These are phyloP conservation scores for Ptilonorhynchus violaceus DNA, from an alignment of 2,113 vertebrate genomes.

Conservation along the genomic window DNA sequence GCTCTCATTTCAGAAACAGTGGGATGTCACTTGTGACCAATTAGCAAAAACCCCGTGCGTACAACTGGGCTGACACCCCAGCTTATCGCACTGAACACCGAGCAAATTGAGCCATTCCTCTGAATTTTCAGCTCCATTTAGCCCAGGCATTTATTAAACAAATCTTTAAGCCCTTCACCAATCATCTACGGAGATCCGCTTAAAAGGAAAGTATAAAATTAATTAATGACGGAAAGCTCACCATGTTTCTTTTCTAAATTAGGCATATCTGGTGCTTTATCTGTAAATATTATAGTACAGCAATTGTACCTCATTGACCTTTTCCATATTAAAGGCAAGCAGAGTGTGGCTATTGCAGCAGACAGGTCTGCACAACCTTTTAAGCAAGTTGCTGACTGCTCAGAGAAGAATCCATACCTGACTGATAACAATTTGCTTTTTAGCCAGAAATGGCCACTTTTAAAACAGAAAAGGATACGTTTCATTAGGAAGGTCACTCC, in stretches of 20 bases:
- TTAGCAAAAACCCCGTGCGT: conserved; percentile 27
- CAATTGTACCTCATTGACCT: conserved; percentile 13
- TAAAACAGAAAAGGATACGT: neutral
- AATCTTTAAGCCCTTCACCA: conserved; percentile 39
- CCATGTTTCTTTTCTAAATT: conserved; percentile 33
- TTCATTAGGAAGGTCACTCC: neutral
- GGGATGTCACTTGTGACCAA: conserved; percentile 32
- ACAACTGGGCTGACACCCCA: conserved; percentile 28
- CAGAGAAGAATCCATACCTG: conserved; percentile 13
- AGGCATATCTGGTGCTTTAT: conserved; percentile 37
- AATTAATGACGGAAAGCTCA: conserved; percentile 38
- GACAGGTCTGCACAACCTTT: neutral
- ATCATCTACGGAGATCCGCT: conserved; percentile 30
- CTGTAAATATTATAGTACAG: conserved; percentile 61
- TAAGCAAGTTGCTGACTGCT: neutral
- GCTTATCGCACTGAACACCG: conserved; percentile 41
- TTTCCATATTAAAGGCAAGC: conserved; percentile 1
- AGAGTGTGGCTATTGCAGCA: neutral
- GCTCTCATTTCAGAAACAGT: conserved; percentile 23
- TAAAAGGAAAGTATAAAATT: conserved; percentile 44
- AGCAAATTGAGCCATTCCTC: conserved; percentile 63
- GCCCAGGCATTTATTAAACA: conserved; percentile 63
- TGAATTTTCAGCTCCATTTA: conserved; percentile 70
- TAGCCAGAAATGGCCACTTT: neutral
- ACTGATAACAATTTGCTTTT: neutral